Conservation (phyloP, 2,888 invertebrate genomes). For the Leucophenga maculata region DNA sequence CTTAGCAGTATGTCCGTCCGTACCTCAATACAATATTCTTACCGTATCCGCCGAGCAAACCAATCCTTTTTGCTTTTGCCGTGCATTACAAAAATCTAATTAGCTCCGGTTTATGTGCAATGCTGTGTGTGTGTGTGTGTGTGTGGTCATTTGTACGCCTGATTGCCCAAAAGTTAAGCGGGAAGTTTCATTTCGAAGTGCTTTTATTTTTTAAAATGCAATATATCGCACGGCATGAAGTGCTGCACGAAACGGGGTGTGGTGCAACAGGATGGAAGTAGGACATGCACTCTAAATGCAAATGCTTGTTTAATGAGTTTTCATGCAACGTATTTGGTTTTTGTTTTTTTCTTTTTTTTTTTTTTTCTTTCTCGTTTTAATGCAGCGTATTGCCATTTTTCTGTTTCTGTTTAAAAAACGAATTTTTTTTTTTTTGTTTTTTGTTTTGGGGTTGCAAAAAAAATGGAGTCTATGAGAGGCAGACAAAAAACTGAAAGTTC, state of each 20-base stretch:
- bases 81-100: slow-evolving; percentile 50
- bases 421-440: too few species aligned
- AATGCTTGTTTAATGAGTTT: slow-evolving; percentile 64
- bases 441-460: too few species aligned
- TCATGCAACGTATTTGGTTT: slow-evolving; percentile 38
- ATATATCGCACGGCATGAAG: too few species aligned
- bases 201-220: too few species aligned
- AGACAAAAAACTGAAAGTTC: slow-evolving; percentile 44
- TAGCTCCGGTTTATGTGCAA: slow-evolving; percentile 42
- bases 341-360: background rate
- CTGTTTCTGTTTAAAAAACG: too few species aligned
- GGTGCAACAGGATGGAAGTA: background rate
- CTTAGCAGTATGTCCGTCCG: background rate
- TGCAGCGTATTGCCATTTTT: background rate
- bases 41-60: background rate
- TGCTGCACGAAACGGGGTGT: too few species aligned
- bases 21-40: background rate
- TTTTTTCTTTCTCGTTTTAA: background rate
- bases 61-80: background rate
- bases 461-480: too few species aligned
- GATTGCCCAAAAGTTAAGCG: background rate
- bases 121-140: background rate
- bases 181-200: too few species aligned
- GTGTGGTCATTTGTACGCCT: background rate
- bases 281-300: slow-evolving; percentile 60